These are phyloP conservation scores for Anser brachyrhynchus DNA, from an alignment of 2,113 vertebrate species.

Conservation along the genomic window DNA sequence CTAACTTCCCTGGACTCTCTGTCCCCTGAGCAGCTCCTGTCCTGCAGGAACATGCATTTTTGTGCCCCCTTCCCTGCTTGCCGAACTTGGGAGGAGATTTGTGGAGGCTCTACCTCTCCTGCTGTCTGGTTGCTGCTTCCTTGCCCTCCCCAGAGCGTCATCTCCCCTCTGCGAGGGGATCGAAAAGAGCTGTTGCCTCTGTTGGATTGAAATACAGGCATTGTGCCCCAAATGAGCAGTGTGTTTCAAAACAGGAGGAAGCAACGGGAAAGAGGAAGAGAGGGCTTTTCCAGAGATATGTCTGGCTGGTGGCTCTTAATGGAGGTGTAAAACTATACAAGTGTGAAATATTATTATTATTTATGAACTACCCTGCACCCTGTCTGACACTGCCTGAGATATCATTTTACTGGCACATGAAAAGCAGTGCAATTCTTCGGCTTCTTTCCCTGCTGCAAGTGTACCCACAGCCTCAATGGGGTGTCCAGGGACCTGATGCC, in stretches of 20 bases:
- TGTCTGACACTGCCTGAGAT: not conserved
- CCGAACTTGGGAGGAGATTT: not conserved
- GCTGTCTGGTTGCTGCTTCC: not conserved
- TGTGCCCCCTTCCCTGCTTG: fast-evolving
- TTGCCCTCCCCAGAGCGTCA: fast-evolving
- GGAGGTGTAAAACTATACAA: not conserved
- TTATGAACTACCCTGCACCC: not conserved
- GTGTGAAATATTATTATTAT: not conserved
- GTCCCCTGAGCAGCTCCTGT: not conserved
- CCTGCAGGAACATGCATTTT: not conserved
- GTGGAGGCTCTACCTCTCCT: not conserved
- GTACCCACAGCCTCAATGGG: not conserved
- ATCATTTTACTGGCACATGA: not conserved
- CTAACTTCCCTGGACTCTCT: fast-evolving
- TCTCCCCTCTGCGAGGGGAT: fast-evolving
- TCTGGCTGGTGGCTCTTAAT: not conserved
- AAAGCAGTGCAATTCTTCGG: not conserved
- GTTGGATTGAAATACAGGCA: not conserved
- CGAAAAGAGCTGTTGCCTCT: not conserved
- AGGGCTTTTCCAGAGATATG: not conserved
- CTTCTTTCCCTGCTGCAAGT: not conserved
- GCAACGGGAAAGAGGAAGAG: not conserved
- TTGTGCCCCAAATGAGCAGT: not conserved
- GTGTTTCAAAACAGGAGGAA: not conserved
- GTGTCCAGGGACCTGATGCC: not conserved